Percentiles rank a stretch among this genome's conserved stretches.
phyloP scores from a whole-genome alignment of 1,140 invertebrate species.

The Caenorhabditis elegans region DNA sequence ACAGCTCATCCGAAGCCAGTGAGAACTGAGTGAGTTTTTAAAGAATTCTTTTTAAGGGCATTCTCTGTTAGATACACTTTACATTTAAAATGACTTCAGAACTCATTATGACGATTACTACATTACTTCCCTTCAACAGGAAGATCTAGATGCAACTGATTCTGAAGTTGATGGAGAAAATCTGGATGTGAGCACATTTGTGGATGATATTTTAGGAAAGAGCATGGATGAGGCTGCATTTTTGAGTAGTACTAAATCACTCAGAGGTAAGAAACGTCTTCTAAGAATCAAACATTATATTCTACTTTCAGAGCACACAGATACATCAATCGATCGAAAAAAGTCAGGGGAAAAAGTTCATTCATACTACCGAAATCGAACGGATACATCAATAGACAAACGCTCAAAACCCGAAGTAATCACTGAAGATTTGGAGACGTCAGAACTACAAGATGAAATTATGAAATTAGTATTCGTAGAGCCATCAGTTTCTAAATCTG shows the following conservation, averaged over 20 bases:
- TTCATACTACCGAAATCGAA: not conserved
- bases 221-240: not conserved
- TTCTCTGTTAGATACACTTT: not conserved
- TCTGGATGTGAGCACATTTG: slow-evolving; percentile 3
- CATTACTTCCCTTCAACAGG: not conserved
- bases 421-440: not conserved
- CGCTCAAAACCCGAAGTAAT: not conserved
- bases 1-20: not conserved
- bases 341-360: not conserved
- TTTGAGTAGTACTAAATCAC: slow-evolving; percentile 11
- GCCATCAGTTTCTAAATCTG: not conserved
- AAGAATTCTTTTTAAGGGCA: too few relatives aligned
- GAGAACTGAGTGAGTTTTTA: not conserved
- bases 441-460: not conserved
- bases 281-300: not conserved
- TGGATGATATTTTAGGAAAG: slow-evolving; percentile 8
- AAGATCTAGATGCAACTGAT: not conserved
- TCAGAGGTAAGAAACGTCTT: not conserved
- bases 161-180: not conserved
- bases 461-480: not conserved
- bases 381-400: not conserved
- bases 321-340: not conserved
- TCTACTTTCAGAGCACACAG: not conserved
- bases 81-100: not conserved
- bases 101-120: not conserved